Conservation (phyloP, 2,888 invertebrate species). For the Drosophila pegasa region DNA sequence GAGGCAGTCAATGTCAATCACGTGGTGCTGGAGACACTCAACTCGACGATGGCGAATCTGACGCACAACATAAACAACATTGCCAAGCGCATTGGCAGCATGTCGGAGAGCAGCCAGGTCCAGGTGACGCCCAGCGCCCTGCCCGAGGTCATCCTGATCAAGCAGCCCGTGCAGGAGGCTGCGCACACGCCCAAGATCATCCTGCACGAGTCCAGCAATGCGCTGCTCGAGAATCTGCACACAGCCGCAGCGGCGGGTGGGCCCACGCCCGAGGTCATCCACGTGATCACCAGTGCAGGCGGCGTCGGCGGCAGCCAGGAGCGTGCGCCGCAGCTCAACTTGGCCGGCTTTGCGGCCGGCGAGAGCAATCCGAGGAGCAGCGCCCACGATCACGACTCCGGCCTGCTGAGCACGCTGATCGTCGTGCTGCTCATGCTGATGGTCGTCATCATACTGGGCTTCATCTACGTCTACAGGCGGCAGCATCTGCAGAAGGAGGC, state of each 20-base stretch:
- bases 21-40: conserved; percentile 82
- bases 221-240: conserved; percentile 73
- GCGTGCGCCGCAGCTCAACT: conserved; percentile 54
- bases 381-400: conserved; percentile 74
- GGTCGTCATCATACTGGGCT: conserved; percentile 75
- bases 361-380: conserved; percentile 48
- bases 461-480: conserved; percentile 81
- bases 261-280: conserved; percentile 83
- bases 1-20: conserved; percentile 76
- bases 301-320: conserved; percentile 52
- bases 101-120: conserved; percentile 41
- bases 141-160: conserved; percentile 83
- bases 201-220: conserved; percentile 79
- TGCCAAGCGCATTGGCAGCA: conserved; percentile 78
- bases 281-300: conserved; percentile 80
- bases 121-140: conserved; percentile 64
- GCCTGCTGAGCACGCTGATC: conserved; percentile 77
- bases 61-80: conserved; percentile 82
- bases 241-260: conserved; percentile 55
- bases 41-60: conserved; percentile 83
- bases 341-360: conserved; percentile 65
- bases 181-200: conserved; percentile 82
- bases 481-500: conserved; percentile 76
- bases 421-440: conserved; percentile 80
- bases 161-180: conserved; percentile 73